Evolutionary conservation across 2,797 vertebrate genomes (phyloP).

Genomic region (Cyprinodon diabolis): DNA sequence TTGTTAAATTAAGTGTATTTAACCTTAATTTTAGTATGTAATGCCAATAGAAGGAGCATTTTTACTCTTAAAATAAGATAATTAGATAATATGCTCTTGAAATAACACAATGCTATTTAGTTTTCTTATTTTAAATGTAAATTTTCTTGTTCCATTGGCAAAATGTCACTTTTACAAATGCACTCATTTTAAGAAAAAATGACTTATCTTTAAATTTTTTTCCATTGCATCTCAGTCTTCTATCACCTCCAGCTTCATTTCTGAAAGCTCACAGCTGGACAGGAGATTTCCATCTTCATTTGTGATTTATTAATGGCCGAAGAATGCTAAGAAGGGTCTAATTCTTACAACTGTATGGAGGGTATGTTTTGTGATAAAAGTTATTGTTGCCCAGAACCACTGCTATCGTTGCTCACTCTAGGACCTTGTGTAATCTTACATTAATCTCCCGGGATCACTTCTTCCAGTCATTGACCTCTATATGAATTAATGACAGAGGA

Average conservation of each 20-base stretch:
- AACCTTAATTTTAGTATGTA: too few relatives aligned
- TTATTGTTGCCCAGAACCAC: neutral
- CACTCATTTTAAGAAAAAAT: too few relatives aligned
- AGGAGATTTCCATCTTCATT: neutral
- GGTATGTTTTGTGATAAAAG: neutral
- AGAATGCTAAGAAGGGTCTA: neutral
- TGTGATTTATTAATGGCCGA: neutral
- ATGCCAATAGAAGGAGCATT: too few relatives aligned
- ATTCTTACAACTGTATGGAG: neutral
- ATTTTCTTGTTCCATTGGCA: too few relatives aligned
- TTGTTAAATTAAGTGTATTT: too few relatives aligned
- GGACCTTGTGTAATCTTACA: constrained; percentile 36
- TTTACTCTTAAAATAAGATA: too few relatives aligned
- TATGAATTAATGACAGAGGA: constrained; percentile 54
- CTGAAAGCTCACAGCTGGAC: constrained; percentile 4
- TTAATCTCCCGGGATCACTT: constrained; percentile 34
- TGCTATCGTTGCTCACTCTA: constrained; percentile 44
- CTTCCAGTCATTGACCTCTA: constrained; percentile 41
- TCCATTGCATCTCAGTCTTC: neutral
- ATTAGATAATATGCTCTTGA: too few relatives aligned
- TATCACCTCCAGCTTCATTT: neutral
- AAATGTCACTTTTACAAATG: too few relatives aligned
- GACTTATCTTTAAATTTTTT: too few relatives aligned
- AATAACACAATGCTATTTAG: too few relatives aligned
- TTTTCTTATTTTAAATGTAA: too few relatives aligned